Base-by-base conservation (phyloP, 92 coral and sea anemone species). In the Virgularia gustaviana region DNA sequence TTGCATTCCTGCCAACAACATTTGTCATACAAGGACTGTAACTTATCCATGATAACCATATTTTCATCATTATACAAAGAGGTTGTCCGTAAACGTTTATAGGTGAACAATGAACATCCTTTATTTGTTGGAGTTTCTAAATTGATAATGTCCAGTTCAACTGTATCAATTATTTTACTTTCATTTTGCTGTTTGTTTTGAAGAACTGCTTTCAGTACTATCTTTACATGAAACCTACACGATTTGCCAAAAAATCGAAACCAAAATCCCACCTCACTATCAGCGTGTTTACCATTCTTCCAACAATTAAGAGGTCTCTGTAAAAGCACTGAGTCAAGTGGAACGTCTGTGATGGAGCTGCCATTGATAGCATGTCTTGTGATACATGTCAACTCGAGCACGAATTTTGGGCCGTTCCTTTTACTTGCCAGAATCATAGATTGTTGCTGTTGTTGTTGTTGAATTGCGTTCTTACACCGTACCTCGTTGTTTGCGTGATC, bases 171-270 rank as follows among this genome's bases (percentile, higher is more conserved):
- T 44, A 88, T 70, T 9, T 86, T 84, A 57, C 71, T 85, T 19
- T 65, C 57, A 22, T 57, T 56, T 30, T 51, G 57, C 51, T 59
- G 76, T 24, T 79, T 80, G 35, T 68, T 67, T 61, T 83, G 83
- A 28, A 72, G 82, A 11, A 92, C 62, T n/a, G n/a, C n/a, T 80
- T 85, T 89, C 2, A 92, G 65, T 12, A 83, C 79, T 7, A 92
- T 70, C 2, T 75, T 81, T 37, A 92, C 67, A 34, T 84, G 90
- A 78, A 85, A 89, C 25, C 79, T 88, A 24, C 85, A 89, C 4
- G 78, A 81, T 61, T 79, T 85, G 20, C 91, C 89, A 19, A 89
- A 83, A 65, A 89, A 87, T 6, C 98, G 87, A 78, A 92, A 89
- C 98, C 98, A 92, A 72, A 92, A 89, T 23, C 98, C 98, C n/a